phyloP scores from a whole-genome alignment of 2,888 invertebrate species.

The Drosophila mercatorum region DNA sequence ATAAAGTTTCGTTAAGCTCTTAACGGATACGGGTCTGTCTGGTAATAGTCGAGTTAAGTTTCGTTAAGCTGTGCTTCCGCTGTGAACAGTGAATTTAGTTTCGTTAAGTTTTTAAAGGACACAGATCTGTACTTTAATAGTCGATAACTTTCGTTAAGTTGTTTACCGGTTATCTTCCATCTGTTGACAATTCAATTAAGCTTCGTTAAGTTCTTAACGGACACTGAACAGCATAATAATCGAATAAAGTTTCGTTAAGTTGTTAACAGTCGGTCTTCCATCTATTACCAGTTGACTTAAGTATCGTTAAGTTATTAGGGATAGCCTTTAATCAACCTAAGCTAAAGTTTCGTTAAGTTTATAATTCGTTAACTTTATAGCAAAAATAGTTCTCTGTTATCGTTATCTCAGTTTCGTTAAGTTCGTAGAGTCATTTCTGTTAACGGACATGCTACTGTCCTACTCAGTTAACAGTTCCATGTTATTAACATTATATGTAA shows the following conservation, averaged over 20 bases:
- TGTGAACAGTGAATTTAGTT: neutral
- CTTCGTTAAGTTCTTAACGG: neutral
- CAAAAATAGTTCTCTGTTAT: too few species aligned
- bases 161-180: neutral
- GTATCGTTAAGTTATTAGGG: neutral
- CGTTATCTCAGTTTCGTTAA: neutral
- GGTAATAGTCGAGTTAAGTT: too few species aligned
- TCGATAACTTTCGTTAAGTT: neutral
- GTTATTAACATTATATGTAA: neutral
- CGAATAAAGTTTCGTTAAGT: neutral
- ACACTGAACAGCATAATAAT: too few species aligned
- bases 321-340: too few species aligned
- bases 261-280: too few species aligned
- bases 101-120: neutral
- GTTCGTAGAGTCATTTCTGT: neutral
- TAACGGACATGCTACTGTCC: too few species aligned
- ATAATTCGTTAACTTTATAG: too few species aligned
- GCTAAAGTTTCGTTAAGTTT: too few species aligned
- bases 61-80: neutral
- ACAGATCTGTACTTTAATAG: too few species aligned
- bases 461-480: neutral
- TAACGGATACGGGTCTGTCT: neutral
- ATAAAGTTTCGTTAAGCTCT: neutral
- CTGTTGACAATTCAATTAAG: neutral
- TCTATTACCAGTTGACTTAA: too few species aligned